These are phyloP conservation scores for Meloidogyne chitwoodi DNA, from an alignment of 1,140 invertebrate species.

Conservation along the genomic window DNA sequence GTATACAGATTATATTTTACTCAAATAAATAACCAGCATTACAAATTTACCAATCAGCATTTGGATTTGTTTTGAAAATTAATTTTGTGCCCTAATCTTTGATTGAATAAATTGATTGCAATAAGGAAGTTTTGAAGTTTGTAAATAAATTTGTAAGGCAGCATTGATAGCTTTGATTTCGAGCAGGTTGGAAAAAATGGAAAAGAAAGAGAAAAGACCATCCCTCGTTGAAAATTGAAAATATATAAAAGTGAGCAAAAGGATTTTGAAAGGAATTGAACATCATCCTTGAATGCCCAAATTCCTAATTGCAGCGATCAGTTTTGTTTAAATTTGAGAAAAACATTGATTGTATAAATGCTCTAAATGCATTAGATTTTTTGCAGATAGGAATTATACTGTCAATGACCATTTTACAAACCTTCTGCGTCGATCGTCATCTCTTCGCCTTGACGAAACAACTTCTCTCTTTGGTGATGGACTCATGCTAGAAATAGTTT, in stretches of 20 bases:
- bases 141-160: not conserved
- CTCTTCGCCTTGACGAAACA: constrained; percentile 9
- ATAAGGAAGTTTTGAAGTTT: not conserved
- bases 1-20: not conserved
- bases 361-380: constrained; percentile 5
- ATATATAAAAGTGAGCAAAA: not conserved
- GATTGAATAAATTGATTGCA: not conserved
- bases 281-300: not conserved
- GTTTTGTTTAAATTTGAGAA: constrained; percentile 1
- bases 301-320: not conserved
- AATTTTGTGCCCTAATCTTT: not conserved
- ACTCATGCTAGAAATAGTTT: not conserved
- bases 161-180: not conserved
- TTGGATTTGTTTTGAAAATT: constrained; percentile 15
- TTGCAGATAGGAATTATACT: constrained; percentile 1
- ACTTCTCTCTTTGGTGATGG: constrained; percentile 12
- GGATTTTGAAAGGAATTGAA: not conserved
- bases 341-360: not conserved
- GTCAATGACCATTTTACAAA: not conserved
- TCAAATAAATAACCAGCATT: not conserved
- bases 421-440: constrained; percentile 3
- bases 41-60: not conserved
- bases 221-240: not conserved
- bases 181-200: constrained; percentile 8
- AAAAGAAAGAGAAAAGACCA: not conserved